Evolutionary conservation across 2,888 invertebrate genomes (phyloP).

Genomic region (Cyclophora albipunctata): DNA sequence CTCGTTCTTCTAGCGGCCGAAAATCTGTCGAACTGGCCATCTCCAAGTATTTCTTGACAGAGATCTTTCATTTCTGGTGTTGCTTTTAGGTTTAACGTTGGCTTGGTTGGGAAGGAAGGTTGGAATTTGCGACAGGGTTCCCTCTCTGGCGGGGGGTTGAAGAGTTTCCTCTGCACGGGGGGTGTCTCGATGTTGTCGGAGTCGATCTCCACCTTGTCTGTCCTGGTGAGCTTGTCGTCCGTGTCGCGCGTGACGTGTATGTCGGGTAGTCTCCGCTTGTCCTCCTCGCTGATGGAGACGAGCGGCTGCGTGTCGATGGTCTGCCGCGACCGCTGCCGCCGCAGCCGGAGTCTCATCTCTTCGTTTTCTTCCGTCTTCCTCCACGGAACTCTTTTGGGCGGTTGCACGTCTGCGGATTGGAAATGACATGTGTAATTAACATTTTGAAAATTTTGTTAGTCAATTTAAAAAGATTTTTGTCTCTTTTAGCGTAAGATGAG

Average conservation of each 20-base stretch:
- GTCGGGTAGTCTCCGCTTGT: constrained; percentile 72
- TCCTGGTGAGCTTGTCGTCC: constrained; percentile 31
- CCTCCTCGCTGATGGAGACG: constrained; percentile 78
- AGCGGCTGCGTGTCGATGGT: constrained; percentile 59
- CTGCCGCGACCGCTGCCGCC: constrained; percentile 74
- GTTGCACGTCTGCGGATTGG: constrained; percentile 77
- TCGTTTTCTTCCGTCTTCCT: constrained; percentile 83
- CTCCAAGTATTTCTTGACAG: constrained; percentile 77
- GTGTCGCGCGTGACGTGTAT: constrained; percentile 51
- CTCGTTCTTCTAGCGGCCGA: constrained; percentile 88
- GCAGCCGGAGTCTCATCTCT: constrained; percentile 73
- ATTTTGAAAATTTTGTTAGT: too few species aligned
- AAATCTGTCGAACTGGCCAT: constrained; percentile 89
- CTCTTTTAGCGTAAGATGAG: too few species aligned
- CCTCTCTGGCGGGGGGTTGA: constrained; percentile 78
- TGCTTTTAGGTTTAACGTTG: constrained; percentile 41
- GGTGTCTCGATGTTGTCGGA: constrained; percentile 94
- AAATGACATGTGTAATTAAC: not conserved
- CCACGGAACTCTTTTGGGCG: constrained; percentile 82
- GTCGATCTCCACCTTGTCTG: constrained; percentile 87
- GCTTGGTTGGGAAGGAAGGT: constrained; percentile 39
- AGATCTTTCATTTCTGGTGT: constrained; percentile 58
- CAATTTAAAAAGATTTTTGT: too few species aligned
- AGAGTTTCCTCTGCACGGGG: constrained; percentile 83
- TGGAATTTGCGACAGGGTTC: constrained; percentile 76